Percentiles rank a stretch among this genome's conserved stretches.
Evolutionary conservation across 35 echinoderm and acorn worm genomes (phyloP).

Genomic region (Anneissia japonica): DNA sequence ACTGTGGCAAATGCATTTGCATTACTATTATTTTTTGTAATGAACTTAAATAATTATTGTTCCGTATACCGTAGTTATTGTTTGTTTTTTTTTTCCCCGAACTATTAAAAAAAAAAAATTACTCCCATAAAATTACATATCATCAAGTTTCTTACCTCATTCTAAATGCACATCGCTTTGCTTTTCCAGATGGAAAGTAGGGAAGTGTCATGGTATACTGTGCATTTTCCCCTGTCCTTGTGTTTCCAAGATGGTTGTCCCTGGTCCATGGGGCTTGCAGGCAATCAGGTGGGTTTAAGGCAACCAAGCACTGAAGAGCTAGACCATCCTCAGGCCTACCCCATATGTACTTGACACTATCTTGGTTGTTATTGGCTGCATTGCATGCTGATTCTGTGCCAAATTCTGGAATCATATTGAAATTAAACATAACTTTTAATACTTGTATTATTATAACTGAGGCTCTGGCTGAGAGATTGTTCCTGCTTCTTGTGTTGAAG

Average conservation of each 20-base stretch:
- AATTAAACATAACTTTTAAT: no score
- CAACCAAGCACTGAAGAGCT: conserved; percentile 59
- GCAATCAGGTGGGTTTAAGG: conserved; percentile 72
- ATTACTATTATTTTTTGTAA: no score
- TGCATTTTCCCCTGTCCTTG: conserved; percentile 60
- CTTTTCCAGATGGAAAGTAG: conserved; percentile 58
- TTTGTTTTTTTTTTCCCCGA: no score
- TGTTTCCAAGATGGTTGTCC: conserved; percentile 88
- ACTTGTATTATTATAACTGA: no score
- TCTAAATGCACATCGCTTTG: conserved; percentile 67
- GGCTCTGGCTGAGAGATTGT: no score
- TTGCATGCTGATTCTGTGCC: conserved; percentile 33
- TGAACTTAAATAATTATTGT: no score
- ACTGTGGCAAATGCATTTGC: no score
- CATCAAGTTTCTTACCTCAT: conserved; percentile 43
- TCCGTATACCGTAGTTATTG: no score
- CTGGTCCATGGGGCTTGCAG: conserved; percentile 85
- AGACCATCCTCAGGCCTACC: conserved; percentile 58
- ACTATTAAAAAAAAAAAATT: no score
- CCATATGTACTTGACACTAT: conserved; percentile 66
- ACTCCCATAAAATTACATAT: no score
- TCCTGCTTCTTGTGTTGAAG: no score
- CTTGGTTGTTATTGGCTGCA: not conserved
- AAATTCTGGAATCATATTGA: conserved; percentile 22
- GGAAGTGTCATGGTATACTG: conserved; percentile 78